These are phyloP conservation scores for Timandra comae DNA, from an alignment of 2,888 invertebrate species.

Conservation along the genomic window DNA sequence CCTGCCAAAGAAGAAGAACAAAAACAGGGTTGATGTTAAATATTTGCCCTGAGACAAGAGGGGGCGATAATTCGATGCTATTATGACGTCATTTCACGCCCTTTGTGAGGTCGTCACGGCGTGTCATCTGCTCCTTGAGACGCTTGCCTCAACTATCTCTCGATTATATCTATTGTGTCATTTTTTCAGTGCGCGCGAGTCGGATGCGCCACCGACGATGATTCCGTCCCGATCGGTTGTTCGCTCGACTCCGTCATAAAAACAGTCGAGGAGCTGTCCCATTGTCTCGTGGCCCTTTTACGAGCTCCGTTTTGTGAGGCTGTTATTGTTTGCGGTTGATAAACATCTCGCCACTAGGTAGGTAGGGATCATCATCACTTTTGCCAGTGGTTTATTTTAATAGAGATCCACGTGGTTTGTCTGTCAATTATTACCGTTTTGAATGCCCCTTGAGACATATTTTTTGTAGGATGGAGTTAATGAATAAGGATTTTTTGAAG, in stretches of 20 bases:
- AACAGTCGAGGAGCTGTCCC: constrained; percentile 64
- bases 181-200: constrained; percentile 68
- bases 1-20: constrained; percentile 65
- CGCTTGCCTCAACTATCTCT: constrained; percentile 72
- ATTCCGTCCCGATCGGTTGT: constrained; percentile 67
- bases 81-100: constrained; percentile 77
- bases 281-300: constrained; percentile 74
- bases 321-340: constrained; percentile 76
- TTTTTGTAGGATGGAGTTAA: constrained; percentile 58
- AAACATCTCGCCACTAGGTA: constrained; percentile 74
- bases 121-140: constrained; percentile 76
- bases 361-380: constrained; percentile 72
- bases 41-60: constrained; percentile 76
- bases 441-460: constrained; percentile 35
- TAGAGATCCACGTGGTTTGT: constrained; percentile 53
- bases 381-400: constrained; percentile 61
- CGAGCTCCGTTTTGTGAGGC: constrained; percentile 70
- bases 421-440: constrained; percentile 58
- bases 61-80: constrained; percentile 75
- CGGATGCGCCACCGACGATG: constrained; percentile 76
- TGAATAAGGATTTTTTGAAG: constrained; percentile 50
- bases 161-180: constrained; percentile 74
- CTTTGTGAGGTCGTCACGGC: constrained; percentile 73
- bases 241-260: constrained; percentile 67
- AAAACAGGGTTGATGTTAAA: constrained; percentile 72